phyloP scores from a whole-genome alignment of 2,888 invertebrate species.

The Eurytoma californica region DNA sequence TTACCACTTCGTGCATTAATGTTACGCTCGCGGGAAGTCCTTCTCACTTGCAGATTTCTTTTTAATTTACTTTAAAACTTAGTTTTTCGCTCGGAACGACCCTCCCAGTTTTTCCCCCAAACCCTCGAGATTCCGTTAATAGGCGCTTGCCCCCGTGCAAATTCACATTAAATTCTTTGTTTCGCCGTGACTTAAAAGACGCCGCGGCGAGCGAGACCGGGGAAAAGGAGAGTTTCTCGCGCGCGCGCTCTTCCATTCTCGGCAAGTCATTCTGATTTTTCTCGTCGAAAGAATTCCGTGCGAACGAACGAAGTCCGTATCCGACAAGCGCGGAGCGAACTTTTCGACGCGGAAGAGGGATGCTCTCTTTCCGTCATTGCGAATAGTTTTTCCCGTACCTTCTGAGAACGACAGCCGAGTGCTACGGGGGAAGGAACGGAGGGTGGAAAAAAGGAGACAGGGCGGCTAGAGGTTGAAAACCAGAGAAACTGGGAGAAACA shows the following conservation, averaged over 20 bases:
- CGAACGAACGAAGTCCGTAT: conserved; percentile 51
- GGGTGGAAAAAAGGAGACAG: not conserved
- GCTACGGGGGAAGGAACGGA: conserved; percentile 2
- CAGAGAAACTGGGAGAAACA: too few relatives aligned
- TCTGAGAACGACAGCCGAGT: conserved; percentile 50
- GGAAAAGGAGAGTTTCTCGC: conserved; percentile 9
- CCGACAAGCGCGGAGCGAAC: conserved; percentile 45
- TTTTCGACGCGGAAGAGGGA: conserved; percentile 48
- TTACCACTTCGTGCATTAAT: conserved; percentile 28
- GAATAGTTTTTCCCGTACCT: conserved; percentile 53
- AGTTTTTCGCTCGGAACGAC: not conserved
- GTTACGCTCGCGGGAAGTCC: not conserved
- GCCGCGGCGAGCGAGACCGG: too few relatives aligned
- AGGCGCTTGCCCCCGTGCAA: conserved; percentile 6
- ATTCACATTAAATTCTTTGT: conserved; percentile 50
- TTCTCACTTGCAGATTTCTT: conserved; percentile 7
- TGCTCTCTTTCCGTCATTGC: conserved; percentile 54
- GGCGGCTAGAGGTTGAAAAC: too few relatives aligned
- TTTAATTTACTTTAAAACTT: conserved; percentile 47
- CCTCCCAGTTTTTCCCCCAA: not conserved
- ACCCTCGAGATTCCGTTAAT: conserved; percentile 34
- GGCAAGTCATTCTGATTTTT: conserved; percentile 53
- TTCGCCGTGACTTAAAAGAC: conserved; percentile 21
- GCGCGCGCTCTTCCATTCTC: conserved; percentile 18
- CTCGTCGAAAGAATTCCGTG: conserved; percentile 48